Evolutionary conservation across 2,888 invertebrate species (phyloP).

Genomic region (Sepioteuthis lessoniana): DNA sequence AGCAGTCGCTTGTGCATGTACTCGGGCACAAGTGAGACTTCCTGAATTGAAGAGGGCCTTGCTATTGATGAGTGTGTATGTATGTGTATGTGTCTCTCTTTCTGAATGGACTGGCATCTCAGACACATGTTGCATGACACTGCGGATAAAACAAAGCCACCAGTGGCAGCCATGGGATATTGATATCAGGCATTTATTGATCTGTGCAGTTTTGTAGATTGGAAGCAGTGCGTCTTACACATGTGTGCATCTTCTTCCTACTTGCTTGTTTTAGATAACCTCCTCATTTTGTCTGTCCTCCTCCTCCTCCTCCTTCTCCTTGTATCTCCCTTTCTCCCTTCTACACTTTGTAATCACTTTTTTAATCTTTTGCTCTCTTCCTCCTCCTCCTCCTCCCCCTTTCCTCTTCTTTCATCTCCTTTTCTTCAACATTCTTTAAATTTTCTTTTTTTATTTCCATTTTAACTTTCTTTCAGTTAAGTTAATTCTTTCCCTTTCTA

Average conservation of each 20-base stretch:
- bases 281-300: background rate
- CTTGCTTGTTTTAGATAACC: slow-evolving; percentile 33
- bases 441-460: background rate
- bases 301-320: background rate
- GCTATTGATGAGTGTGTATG: background rate
- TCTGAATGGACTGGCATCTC: background rate
- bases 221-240: slow-evolving; percentile 33
- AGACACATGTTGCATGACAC: slow-evolving; percentile 5
- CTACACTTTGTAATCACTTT: background rate
- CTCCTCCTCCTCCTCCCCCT: too few relatives aligned
- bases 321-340: background rate
- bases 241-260: slow-evolving; percentile 11
- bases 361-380: background rate
- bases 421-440: background rate
- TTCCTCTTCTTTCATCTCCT: background rate
- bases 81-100: background rate
- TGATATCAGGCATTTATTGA: slow-evolving; percentile 33
- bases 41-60: slow-evolving; percentile 33
- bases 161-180: slow-evolving; percentile 33
- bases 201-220: slow-evolving; percentile 33
- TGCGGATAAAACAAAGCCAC: slow-evolving; percentile 33
- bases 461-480: background rate
- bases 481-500: background rate
- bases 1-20: slow-evolving; percentile 33
- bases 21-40: slow-evolving; percentile 33